Conservation (phyloP, 2,797 vertebrate genomes). For the Heliangelus exortis region DNA sequence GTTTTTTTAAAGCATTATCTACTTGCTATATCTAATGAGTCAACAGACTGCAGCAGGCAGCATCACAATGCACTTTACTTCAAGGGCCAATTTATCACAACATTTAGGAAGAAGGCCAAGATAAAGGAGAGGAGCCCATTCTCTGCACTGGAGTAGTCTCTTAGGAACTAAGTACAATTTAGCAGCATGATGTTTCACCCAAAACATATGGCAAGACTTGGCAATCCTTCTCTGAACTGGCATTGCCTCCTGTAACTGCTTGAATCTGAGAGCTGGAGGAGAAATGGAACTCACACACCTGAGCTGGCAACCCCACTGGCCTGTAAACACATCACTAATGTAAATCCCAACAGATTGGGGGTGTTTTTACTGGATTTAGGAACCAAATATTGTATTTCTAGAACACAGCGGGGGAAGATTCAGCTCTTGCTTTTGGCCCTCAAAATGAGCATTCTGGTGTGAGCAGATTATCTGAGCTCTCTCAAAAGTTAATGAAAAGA, state of each 20-base stretch:
- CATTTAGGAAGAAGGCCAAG: not conserved
- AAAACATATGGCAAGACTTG: not conserved
- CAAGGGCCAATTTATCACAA: constrained; percentile 7
- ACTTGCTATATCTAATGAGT: not conserved
- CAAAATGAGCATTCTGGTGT: not conserved
- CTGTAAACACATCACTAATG: not conserved
- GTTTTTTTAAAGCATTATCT: constrained; percentile 10
- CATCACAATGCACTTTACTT: not conserved
- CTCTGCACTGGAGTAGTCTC: not conserved
- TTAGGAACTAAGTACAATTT: not conserved
- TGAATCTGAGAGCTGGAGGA: not conserved
- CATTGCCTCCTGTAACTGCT: rapidly evolving
- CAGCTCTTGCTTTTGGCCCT: not conserved
- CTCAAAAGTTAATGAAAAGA: constrained; percentile 3
- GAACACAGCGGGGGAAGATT: not conserved
- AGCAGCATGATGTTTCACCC: not conserved
- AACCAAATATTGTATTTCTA: not conserved
- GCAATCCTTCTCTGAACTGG: not conserved
- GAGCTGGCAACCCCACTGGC: not conserved
- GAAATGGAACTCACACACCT: not conserved
- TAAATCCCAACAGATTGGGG: not conserved
- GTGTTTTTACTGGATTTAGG: not conserved
- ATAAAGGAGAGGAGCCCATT: not conserved
- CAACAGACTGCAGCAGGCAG: not conserved
- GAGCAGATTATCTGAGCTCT: not conserved